phyloP scores from a whole-genome alignment of 2,888 invertebrate genomes.

The Heteromyza rotundicornis region DNA sequence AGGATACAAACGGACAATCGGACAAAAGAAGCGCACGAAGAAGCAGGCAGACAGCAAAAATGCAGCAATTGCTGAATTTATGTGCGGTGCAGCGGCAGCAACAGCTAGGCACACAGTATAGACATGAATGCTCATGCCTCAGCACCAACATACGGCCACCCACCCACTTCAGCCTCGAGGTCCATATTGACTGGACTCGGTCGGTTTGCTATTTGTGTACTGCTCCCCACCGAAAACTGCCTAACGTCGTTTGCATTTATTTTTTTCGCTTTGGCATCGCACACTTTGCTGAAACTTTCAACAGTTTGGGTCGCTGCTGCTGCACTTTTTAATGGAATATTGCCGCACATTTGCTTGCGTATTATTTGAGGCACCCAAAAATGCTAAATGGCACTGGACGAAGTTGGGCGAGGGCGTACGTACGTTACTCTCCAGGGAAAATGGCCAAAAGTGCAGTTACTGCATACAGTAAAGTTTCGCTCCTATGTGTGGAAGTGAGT shows the following conservation, averaged over 20 bases:
- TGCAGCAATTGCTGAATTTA: constrained; percentile 37
- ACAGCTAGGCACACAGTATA: too few species aligned
- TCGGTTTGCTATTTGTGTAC: too few species aligned
- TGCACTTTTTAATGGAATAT: background rate
- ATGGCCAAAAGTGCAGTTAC: background rate
- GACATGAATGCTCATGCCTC: too few species aligned
- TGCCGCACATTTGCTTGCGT: background rate
- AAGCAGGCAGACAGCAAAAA: constrained; percentile 7
- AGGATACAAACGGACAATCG: background rate
- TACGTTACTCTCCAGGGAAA: too few species aligned
- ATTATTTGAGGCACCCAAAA: background rate
- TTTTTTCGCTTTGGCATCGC: constrained; percentile 42
- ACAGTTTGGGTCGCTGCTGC: too few species aligned
- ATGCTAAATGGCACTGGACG: background rate
- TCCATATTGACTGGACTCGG: too few species aligned
- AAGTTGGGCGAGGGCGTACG: background rate
- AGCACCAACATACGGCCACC: too few species aligned
- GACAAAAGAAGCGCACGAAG: constrained; percentile 23
- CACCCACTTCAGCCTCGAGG: too few species aligned
- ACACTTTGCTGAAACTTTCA: too few species aligned
- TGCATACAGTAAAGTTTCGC: background rate
- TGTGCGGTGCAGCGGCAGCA: constrained; percentile 27
- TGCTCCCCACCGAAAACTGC: too few species aligned
- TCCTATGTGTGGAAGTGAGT: background rate
- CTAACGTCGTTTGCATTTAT: background rate